Percentiles rank a stretch among this genome's conserved stretches.
Conservation (phyloP, 2,113 vertebrate genomes). For the Antechinus flavipes region DNA sequence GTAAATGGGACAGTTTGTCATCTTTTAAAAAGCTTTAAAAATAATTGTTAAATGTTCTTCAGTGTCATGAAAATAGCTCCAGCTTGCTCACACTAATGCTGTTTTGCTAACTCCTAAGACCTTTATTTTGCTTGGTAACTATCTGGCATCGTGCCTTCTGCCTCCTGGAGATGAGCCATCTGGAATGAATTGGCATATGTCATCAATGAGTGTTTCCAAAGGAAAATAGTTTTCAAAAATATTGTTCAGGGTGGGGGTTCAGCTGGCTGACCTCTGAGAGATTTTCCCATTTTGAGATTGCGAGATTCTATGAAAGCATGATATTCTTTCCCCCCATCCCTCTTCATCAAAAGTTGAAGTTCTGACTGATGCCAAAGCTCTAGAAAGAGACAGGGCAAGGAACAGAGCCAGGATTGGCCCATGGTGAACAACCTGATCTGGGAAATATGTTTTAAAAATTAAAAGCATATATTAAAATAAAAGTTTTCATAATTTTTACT, state of each 20-base stretch:
- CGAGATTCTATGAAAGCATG: neutral
- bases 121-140: neutral
- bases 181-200: conserved; percentile 5
- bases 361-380: neutral
- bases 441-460: neutral
- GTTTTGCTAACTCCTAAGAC: neutral
- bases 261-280: neutral
- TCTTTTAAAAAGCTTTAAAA: neutral
- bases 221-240: neutral
- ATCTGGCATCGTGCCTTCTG: neutral
- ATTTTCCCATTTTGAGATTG: neutral
- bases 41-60: neutral
- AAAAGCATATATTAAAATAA: neutral
- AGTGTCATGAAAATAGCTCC: neutral
- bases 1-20: neutral
- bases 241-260: neutral
- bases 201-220: conserved; percentile 7
- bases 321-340: conserved; percentile 15
- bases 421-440: neutral
- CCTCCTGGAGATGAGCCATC: neutral
- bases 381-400: neutral
- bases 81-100: neutral
- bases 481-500: neutral
- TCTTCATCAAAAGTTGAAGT: neutral
- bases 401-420: neutral